Base-by-base conservation (phyloP, 1,140 invertebrate species). In the Bombus terrestris region DNA sequence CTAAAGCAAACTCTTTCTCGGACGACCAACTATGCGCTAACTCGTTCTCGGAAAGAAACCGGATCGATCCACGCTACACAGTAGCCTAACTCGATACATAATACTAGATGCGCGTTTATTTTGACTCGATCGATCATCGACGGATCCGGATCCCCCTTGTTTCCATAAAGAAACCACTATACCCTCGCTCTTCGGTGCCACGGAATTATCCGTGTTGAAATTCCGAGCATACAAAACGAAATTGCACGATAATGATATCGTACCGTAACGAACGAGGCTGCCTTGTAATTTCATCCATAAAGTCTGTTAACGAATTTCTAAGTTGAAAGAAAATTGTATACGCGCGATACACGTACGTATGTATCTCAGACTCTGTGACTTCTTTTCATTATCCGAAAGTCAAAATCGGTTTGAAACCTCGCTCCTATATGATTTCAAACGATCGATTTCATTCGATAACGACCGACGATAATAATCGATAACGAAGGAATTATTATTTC, bases 11-110 rank as follows among this genome's bases (percentile, higher is more conserved):
- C 28, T 1, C 12, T 43, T 25, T n/a, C 9, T 66, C 13, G 9
- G 0, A 12, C 41, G 8, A 64, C 22, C 35, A 74, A 75, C 18
- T 53, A 53, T 6, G 15, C 18, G 0, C 15, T 18, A 18, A 53
- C 47, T 57, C 13, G 18, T 47, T 47, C 32, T 32, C 28, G 2
- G 22, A 79, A 53, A 15, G 39, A 43, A 78, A 64, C 13, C n/a
- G 22, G 39, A 66, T 66, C 76, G 59, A 78, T 78, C 2, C 35
- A 12, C 76, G 39, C 5, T 43, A 25, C 41, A 43, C 9, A 15
- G 59, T 68, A 35, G 32, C 77, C 41, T 79, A 79, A 66, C 66
- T 66, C 39, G 39, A 64, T 41, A 53, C 47, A 22, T 53, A 66
- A 79, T 66, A 62, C n/a, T n/a, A 32, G n/a, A 66, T 32, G 35